These are phyloP conservation scores for Zonitis immaculata DNA, from an alignment of 2,888 invertebrate species.

Conservation along the genomic window DNA sequence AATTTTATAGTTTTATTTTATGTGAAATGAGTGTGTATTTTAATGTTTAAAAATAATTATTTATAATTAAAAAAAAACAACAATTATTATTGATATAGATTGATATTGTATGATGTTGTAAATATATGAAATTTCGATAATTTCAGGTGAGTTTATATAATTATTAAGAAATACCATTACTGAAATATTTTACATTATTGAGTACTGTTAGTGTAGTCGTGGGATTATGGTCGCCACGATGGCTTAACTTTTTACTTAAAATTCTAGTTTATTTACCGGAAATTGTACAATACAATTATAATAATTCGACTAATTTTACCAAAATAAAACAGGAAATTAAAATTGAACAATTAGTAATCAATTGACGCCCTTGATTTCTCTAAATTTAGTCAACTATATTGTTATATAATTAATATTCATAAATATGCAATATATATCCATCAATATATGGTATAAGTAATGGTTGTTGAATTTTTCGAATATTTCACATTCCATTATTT, in stretches of 20 bases:
- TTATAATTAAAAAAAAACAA: background rate
- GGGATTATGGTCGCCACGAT: slow-evolving; percentile 40
- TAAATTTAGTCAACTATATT: slow-evolving; percentile 16
- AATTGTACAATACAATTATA: slow-evolving; percentile 2
- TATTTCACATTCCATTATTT: slow-evolving; percentile 43
- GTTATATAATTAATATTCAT: slow-evolving; percentile 13
- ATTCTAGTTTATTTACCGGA: slow-evolving; percentile 14
- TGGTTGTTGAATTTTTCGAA: slow-evolving; percentile 35
- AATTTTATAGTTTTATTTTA: slow-evolving; percentile 12
- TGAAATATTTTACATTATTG: background rate
- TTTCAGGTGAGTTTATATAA: background rate
- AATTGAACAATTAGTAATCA: slow-evolving; percentile 2
- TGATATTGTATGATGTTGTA: slow-evolving; percentile 23
- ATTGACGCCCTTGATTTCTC: slow-evolving; percentile 11
- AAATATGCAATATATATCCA: slow-evolving; percentile 19
- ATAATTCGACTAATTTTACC: slow-evolving; percentile 8
- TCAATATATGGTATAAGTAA: slow-evolving; percentile 18
- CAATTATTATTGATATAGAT: slow-evolving; percentile 9
- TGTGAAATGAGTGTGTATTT: too few relatives aligned
- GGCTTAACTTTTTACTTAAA: slow-evolving; percentile 32
- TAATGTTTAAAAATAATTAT: slow-evolving; percentile 18
- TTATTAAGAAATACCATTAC: background rate
- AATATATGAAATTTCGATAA: background rate
- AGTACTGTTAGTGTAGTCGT: slow-evolving; percentile 30
- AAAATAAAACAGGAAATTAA: background rate